phyloP scores from a whole-genome alignment of 53 echinoderm and acorn worm genomes.

The Arbacia lixula region DNA sequence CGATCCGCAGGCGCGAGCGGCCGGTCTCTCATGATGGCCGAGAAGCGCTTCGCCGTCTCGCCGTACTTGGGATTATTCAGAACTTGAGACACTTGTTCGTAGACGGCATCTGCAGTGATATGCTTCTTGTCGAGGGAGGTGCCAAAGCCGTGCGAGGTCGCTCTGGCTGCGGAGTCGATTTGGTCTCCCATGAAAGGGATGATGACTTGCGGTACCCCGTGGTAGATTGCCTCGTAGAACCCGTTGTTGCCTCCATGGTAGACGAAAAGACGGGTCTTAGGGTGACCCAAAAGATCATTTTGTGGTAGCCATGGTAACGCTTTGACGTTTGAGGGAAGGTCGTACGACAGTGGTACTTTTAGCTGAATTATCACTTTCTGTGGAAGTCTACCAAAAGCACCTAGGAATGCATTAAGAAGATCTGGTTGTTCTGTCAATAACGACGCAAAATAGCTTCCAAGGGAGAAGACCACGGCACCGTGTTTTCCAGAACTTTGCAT shows the following conservation, averaged over 20 bases:
- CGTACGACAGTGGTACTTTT: neutral
- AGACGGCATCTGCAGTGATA: neutral
- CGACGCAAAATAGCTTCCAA: constrained; percentile 13
- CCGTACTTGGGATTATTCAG: neutral
- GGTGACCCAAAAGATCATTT: constrained; percentile 48
- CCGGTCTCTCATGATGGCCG: constrained; percentile 34
- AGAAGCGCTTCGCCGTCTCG: constrained; percentile 10
- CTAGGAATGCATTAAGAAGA: neutral
- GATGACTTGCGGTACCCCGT: constrained; percentile 21
- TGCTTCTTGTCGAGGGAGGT: neutral
- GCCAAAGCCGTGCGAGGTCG: neutral
- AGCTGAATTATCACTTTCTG: constrained; percentile 39
- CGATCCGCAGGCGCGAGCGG: constrained; percentile 46
- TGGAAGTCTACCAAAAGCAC: constrained; percentile 7
- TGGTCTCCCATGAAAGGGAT: constrained; percentile 37
- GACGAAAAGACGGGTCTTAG: constrained; percentile 24
- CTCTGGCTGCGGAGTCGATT: neutral
- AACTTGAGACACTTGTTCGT: constrained; percentile 14
- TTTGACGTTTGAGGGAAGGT: constrained; percentile 19
- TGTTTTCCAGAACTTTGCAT: constrained; percentile 30
- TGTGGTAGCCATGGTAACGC: constrained; percentile 43
- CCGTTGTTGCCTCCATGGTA: constrained; percentile 49
- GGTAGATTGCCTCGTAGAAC: constrained; percentile 27
- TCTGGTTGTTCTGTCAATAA: neutral
- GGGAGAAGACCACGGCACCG: constrained; percentile 28